phyloP scores from a whole-genome alignment of 2,113 vertebrate genomes.

The Tautogolabrus adspersus region DNA sequence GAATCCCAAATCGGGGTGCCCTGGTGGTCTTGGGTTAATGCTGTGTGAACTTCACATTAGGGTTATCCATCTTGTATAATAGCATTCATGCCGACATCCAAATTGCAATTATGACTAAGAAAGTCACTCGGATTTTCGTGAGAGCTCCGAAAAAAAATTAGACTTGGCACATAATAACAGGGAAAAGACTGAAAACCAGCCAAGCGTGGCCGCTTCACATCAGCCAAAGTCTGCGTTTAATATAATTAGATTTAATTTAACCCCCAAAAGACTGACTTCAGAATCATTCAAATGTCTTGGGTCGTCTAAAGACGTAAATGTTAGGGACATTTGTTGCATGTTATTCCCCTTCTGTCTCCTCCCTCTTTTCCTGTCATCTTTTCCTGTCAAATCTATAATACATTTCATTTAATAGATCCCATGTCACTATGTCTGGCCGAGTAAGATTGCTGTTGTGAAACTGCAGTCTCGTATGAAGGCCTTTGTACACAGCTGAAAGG shows the following conservation, averaged over 20 bases:
- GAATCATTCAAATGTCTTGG: neutral
- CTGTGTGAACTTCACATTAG: neutral
- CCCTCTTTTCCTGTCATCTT: neutral
- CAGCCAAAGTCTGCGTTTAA: slow-evolving; percentile 2
- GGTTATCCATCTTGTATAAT: neutral
- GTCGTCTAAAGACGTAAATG: neutral
- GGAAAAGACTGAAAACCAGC: neutral
- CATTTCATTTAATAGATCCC: neutral
- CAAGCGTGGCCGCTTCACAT: neutral
- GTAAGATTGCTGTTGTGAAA: neutral
- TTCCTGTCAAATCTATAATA: neutral
- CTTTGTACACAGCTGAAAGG: neutral
- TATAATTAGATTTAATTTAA: slow-evolving; percentile 7
- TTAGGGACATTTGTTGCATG: neutral
- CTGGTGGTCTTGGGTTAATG: neutral
- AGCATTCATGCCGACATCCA: neutral
- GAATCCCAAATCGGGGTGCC: neutral
- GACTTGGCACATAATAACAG: neutral
- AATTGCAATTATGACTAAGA: slow-evolving; percentile 3
- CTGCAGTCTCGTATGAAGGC: neutral
- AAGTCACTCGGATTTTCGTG: neutral
- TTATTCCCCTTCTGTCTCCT: neutral
- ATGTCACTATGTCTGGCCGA: no score
- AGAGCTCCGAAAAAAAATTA: neutral
- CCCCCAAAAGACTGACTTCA: neutral